Base-by-base conservation (phyloP, 64 coral and sea anemone species). In the Stylophora pistillata region DNA sequence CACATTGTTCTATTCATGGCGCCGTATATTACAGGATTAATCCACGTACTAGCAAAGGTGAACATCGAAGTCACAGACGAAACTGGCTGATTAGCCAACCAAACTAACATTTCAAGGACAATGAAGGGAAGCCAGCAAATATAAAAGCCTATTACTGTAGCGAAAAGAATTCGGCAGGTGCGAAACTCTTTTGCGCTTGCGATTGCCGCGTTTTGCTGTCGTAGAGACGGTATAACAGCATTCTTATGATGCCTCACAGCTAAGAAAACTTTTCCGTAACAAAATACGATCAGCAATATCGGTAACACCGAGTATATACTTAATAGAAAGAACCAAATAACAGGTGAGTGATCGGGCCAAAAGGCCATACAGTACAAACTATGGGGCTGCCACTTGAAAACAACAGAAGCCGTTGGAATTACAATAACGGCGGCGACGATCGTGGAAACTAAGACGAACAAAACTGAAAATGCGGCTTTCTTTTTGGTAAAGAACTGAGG, bases 401-500 rank as follows among this genome's bases (percentile, higher is more conserved):
- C 25, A 66, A 66, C 63, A 25, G 18, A 25, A 21, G 25, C 4
- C 1, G 63, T 66, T n/a, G 25, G 20, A 10, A 25, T 66, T 21
- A 21, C 18, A n/a, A 66, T 20, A 0, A n/a, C 21, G 25, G 20
- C 23, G 10, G 21, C 5, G 3, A 78, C 58, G 2, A 53, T 23
- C 28, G 87, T 52, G 2, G 78, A 28, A 18, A 33, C 31, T 58
- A 74, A 65, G 17, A 64, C 58, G 68, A 41, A 78, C 5, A 52
- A 23, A 20, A 78, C 78, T 34, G 78, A 54, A 18, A 26, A 0
- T 25, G 65, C 11, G 20, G 74, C 57, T 53, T 89, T 89, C 21
- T 68, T 65, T 53, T 89, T 79, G 20, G 87, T 70, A 32, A 54
- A 89, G 30, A 89, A 53, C 17, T n/a, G 55, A 25, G 63, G 76